Percentiles rank a stretch among this genome's conserved stretches.
Conservation (phyloP, 2,888 invertebrate species). For the Cephus runcator region DNA sequence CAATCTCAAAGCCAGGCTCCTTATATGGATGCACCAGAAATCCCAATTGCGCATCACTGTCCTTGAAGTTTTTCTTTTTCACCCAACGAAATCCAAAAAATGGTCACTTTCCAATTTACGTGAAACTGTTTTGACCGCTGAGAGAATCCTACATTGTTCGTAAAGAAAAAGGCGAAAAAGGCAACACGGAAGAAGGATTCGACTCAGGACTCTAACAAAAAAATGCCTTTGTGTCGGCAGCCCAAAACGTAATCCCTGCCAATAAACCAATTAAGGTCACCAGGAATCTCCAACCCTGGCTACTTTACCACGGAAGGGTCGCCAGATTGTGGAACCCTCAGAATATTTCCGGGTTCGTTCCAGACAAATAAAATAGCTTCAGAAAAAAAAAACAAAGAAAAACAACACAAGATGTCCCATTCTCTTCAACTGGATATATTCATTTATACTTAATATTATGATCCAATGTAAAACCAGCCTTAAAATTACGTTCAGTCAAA, state of each 20-base stretch:
- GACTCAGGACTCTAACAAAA: constrained; percentile 23
- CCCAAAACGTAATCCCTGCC: constrained; percentile 44
- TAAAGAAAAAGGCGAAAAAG: constrained; percentile 9
- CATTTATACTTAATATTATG: neutral
- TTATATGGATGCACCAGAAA: neutral
- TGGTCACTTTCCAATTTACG: neutral
- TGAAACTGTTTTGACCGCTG: constrained; percentile 32
- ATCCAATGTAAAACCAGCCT: neutral
- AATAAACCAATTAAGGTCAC: constrained; percentile 57
- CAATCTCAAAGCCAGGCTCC: neutral
- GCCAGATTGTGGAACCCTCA: neutral
- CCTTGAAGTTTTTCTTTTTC: neutral
- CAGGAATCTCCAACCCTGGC: constrained; percentile 3
- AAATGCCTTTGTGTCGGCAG: constrained; percentile 36
- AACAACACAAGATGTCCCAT: neutral
- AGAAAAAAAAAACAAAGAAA: neutral
- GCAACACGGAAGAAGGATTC: constrained; percentile 6
- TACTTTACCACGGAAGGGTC: constrained; percentile 1
- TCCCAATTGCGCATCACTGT: neutral
- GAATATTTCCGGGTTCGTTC: constrained; percentile 2
- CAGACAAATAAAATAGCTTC: neutral
- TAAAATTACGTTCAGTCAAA: neutral
- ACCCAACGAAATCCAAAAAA: neutral
- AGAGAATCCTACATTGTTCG: constrained; percentile 27
- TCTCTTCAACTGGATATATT: neutral